Evolutionary conservation across 2,113 vertebrate genomes (phyloP).

Genomic region (Scomber colias): DNA sequence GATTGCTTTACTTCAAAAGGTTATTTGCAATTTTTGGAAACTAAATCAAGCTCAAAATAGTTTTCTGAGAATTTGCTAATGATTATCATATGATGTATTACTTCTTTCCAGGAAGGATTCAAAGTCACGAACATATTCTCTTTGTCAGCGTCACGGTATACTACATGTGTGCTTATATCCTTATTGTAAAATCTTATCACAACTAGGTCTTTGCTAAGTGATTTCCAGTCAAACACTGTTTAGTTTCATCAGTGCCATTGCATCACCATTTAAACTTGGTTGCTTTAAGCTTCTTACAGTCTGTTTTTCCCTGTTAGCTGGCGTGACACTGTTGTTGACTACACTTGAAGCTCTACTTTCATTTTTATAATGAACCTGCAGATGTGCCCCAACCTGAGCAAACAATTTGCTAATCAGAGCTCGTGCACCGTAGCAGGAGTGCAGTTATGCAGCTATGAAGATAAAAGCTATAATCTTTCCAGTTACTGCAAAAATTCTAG

Average conservation of each 20-base stretch:
- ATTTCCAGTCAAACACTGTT: conserved; percentile 12
- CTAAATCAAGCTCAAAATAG: conserved; percentile 36
- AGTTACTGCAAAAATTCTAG: conserved; percentile 9
- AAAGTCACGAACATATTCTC: conserved; percentile 24
- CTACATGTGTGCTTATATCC: conserved; percentile 24
- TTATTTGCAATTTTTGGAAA: conserved; percentile 48
- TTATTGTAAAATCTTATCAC: conserved; percentile 33
- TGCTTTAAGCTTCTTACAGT: conserved; percentile 1
- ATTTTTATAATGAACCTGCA: conserved; percentile 40
- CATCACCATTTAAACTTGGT: conserved; percentile 17
- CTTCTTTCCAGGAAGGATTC: conserved; percentile 11
- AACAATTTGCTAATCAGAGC: conserved; percentile 2
- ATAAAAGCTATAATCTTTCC: conserved; percentile 21
- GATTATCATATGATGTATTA: conserved; percentile 45
- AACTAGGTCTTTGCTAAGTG: conserved; percentile 34
- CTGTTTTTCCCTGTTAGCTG: not conserved
- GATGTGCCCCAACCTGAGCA: conserved; percentile 17
- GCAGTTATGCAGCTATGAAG: not conserved
- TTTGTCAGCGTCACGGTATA: not conserved
- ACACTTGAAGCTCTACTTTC: not conserved
- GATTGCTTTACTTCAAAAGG: conserved; percentile 23
- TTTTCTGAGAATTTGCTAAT: conserved; percentile 24
- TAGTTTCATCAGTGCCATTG: conserved; percentile 13
- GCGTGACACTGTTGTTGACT: conserved; percentile 36
- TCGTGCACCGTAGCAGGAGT: not conserved